phyloP scores from a whole-genome alignment of 2,113 vertebrate genomes.

The Phrynocephalus versicolor region DNA sequence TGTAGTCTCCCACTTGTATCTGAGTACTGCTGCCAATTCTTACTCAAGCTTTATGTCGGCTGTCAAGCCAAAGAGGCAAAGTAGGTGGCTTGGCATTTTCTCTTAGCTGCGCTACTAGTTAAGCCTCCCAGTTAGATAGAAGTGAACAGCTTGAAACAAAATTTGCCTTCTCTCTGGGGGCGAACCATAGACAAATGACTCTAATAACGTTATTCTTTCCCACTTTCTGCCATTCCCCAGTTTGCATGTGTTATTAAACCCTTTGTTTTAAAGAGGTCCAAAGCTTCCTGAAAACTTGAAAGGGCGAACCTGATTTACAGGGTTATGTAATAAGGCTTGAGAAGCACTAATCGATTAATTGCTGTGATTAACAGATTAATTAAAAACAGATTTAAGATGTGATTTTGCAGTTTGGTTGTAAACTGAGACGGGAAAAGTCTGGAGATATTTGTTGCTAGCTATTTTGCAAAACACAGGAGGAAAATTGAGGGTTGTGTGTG shows the following conservation, averaged over 20 bases:
- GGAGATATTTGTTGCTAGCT: not conserved
- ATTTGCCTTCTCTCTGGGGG: conserved; percentile 9
- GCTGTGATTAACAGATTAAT: conserved; percentile 20
- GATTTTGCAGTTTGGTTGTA: not conserved
- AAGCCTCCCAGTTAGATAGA: conserved; percentile 53
- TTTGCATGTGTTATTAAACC: conserved; percentile 12
- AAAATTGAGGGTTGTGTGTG: not conserved
- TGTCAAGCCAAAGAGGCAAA: conserved; percentile 59
- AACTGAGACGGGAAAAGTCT: not conserved
- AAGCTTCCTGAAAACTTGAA: not conserved
- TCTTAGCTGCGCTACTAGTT: conserved; percentile 24
- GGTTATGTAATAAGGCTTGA: not conserved
- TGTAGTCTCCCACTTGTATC: conserved; percentile 40
- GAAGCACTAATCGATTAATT: conserved; percentile 4
- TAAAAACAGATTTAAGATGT: conserved; percentile 17
- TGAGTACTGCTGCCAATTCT: conserved; percentile 45
- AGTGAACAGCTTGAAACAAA: conserved; percentile 45
- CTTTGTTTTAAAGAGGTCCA: accelerated
- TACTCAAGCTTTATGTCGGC: conserved; percentile 55
- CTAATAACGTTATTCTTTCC: not conserved
- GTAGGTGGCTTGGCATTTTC: conserved; percentile 39
- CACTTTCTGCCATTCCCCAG: not conserved
- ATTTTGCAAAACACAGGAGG: not conserved
- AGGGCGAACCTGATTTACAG: not conserved
- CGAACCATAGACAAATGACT: not conserved